These are phyloP conservation scores for Agapetus fuscipes DNA, from an alignment of 2,888 invertebrate species.

Conservation along the genomic window DNA sequence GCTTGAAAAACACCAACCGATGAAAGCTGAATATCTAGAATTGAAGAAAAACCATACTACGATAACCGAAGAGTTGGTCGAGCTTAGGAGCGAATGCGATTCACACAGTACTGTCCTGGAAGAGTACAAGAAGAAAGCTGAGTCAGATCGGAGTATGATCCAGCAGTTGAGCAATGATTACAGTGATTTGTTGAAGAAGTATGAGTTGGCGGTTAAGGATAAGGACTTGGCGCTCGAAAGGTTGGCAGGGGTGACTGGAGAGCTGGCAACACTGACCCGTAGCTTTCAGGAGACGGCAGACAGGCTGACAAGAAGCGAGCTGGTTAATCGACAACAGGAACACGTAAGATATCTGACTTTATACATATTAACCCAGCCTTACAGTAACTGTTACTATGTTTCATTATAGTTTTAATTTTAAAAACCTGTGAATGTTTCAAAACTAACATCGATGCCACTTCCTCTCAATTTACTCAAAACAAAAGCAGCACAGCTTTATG, in stretches of 20 bases:
- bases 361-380: background rate
- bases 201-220: conserved; percentile 5
- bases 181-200: conserved; percentile 5
- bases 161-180: conserved; percentile 8
- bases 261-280: conserved; percentile 3
- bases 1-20: conserved; percentile 33
- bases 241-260: conserved; percentile 4
- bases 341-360: conserved; percentile 1
- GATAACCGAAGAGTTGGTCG: conserved; percentile 26
- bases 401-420: background rate
- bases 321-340: conserved; percentile 10
- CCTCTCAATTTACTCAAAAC: too few species aligned
- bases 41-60: conserved; percentile 24
- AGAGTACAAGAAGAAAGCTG: conserved; percentile 9
- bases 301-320: conserved; percentile 7
- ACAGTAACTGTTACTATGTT: background rate
- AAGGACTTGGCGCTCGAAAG: conserved; percentile 7
- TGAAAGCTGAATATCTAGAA: conserved; percentile 30
- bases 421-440: background rate
- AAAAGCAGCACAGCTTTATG: too few species aligned
- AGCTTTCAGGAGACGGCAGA: conserved; percentile 5
- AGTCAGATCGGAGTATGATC: conserved; percentile 9
- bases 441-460: too few species aligned
- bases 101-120: conserved; percentile 24
- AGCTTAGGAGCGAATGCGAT: conserved; percentile 26